A percentile compares a stretch with the other conserved stretches of the same genome.
phyloP scores from a whole-genome alignment of 2,113 vertebrate species.

The Lipophrys pholis region DNA sequence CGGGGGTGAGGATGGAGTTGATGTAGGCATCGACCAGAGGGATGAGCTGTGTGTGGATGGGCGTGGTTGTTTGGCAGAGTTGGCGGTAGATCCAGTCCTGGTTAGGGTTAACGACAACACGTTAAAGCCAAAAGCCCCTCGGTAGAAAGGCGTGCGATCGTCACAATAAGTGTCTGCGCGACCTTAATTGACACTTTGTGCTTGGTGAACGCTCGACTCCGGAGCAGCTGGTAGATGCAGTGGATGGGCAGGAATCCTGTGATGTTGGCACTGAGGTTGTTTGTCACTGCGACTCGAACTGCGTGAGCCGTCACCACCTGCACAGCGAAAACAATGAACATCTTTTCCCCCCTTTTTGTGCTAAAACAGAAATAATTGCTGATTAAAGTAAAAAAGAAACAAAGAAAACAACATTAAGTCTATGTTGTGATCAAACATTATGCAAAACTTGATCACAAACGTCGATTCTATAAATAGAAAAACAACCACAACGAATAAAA shows the following conservation, averaged over 20 bases:
- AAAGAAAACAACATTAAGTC: too few species aligned
- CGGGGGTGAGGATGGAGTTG: constrained; percentile 97
- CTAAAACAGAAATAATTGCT: too few species aligned
- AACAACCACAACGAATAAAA: too few species aligned
- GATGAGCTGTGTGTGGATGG: constrained; percentile 95
- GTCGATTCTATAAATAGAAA: too few species aligned
- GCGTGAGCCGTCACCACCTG: constrained; percentile 98
- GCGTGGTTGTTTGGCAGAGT: constrained; percentile 93
- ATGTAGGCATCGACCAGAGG: constrained; percentile 97
- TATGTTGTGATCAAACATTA: too few species aligned
- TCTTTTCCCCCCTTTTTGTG: too few species aligned
- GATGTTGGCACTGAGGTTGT: constrained; percentile 95
- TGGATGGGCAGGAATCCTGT: constrained; percentile 97
- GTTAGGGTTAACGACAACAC: too few species aligned
- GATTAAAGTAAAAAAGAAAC: too few species aligned
- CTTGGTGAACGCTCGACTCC: constrained; percentile 97
- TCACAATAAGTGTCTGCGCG: too few species aligned
- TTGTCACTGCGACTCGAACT: constrained; percentile 95
- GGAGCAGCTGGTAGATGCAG: constrained; percentile 97
- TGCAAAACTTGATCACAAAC: too few species aligned
- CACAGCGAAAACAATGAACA: constrained; percentile 16
- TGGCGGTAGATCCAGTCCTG: constrained; percentile 99
- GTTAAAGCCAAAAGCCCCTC: too few species aligned
- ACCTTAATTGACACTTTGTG: constrained; percentile 99
- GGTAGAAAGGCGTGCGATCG: accelerated